Base-by-base conservation (phyloP, 2,797 vertebrate species). In the Anisognathus igniventris region DNA sequence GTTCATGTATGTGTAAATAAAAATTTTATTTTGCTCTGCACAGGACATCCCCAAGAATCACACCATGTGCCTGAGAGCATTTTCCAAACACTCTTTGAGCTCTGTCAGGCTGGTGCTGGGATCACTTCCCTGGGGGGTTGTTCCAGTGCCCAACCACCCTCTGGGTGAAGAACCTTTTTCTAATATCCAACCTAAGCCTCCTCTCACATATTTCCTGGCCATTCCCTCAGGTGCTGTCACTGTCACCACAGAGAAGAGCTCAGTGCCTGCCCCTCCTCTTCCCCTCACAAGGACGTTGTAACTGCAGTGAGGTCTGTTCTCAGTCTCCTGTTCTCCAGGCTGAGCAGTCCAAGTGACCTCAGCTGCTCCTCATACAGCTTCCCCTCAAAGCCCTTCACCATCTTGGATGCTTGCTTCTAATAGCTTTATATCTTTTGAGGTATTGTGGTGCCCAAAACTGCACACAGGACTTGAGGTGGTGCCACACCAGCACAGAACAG, bases 251-350 rank as follows among this genome's bases (percentile, higher is more conserved):
- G 14, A 33, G 21, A 10, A 30, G 21, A 54, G 30, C 35, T 54
- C 48, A 42, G 10, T 35, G 19, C 7, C 12, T 61, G 7, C 10
- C 15, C 27, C 8, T 61, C 7, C 15, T 42, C 8, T n/a, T n/a
- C 7, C 16, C 7, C 5, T 28, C 5, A 7, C 1, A 0, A 37
- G 10, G 27, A 42, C 28, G 2, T 2, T 61, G 4, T 11, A 35
- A n/a, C 22, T 42, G 22, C 7, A 14, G 0, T 35, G 13, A 53
- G 22, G 5, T 23, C 30, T 67, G 2, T 5, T 2, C 22, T 88
- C 19, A 20, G 23, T 37, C 42, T 47, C 40, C 13, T 42, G 11
- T 21, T 42, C 25, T 48, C 47, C 27, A 14, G 19, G 13, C 13
- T 68, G 23, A 54, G 17, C 13, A 37, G 19, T 27, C 7, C 27